These are phyloP conservation scores for Mythimna loreyi DNA, from an alignment of 2,888 invertebrate genomes.

Conservation along the genomic window DNA sequence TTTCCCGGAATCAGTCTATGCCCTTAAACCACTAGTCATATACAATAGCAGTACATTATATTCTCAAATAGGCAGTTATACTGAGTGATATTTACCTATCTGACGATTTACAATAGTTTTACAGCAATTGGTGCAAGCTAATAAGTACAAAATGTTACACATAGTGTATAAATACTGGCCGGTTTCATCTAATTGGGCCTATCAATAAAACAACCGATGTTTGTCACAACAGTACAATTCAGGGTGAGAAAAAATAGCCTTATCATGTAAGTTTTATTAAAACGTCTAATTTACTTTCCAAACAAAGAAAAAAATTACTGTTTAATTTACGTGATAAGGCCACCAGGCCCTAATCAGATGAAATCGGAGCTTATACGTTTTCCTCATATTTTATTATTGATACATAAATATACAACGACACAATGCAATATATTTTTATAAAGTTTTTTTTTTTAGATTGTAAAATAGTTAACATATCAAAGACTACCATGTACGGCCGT, in stretches of 20 bases:
- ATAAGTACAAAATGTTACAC: constrained; percentile 78
- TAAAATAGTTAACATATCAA: constrained; percentile 81
- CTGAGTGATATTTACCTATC: constrained; percentile 75
- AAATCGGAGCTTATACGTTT: constrained; percentile 64
- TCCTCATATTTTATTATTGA: constrained; percentile 76
- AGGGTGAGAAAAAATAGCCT: constrained; percentile 22
- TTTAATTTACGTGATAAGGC: constrained; percentile 46
- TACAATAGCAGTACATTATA: constrained; percentile 80
- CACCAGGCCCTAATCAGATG: constrained; percentile 55
- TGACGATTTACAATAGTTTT: constrained; percentile 67
- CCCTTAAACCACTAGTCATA: constrained; percentile 84
- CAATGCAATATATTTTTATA: constrained; percentile 87
- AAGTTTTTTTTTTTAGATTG: constrained; percentile 79
- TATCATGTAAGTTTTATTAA: constrained; percentile 43
- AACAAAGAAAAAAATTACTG: constrained; percentile 52
- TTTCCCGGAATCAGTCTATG: constrained; percentile 67
- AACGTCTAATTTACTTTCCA: constrained; percentile 31
- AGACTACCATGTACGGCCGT: constrained; percentile 75
- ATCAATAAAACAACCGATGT: constrained; percentile 4
- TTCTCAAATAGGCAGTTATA: constrained; percentile 79
- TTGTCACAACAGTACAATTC: constrained; percentile 30
- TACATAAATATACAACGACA: constrained; percentile 84
- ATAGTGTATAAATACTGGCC: constrained; percentile 43
- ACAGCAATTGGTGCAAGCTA: constrained; percentile 73
- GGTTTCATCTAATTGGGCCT: constrained; percentile 51